Percentiles rank a stretch among this genome's conserved stretches.
Evolutionary conservation across 2,113 vertebrate species (phyloP).

Genomic region (Scytalopus superciliaris): DNA sequence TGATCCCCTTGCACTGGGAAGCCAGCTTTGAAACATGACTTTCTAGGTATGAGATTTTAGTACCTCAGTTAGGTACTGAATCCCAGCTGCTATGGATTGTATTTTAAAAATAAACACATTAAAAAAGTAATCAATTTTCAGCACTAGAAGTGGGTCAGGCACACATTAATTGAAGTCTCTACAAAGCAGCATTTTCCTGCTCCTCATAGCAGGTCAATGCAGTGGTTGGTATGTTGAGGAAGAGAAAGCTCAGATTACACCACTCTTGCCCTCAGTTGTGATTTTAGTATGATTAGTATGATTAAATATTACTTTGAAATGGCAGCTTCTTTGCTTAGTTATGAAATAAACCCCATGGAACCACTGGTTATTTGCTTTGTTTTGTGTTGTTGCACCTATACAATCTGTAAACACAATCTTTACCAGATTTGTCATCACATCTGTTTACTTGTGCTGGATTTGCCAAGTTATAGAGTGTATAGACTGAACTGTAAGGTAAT

Average conservation of each 20-base stretch:
- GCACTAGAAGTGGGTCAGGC: background rate
- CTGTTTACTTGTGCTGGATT: background rate
- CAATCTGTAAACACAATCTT: background rate
- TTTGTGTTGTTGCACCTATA: background rate
- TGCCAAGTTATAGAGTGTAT: background rate
- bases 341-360: background rate
- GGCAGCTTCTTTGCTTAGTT: background rate
- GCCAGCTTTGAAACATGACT: background rate
- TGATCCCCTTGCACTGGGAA: background rate
- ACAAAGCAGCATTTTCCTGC: background rate
- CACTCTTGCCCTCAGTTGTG: background rate
- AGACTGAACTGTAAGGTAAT: background rate
- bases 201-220: background rate
- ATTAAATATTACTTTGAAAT: background rate
- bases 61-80: background rate
- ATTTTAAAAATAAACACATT: background rate
- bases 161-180: background rate
- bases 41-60: background rate
- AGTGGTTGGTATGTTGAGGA: background rate
- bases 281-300: background rate
- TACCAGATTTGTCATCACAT: background rate
- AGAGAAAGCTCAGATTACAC: background rate
- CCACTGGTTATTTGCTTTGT: background rate
- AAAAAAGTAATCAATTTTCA: background rate
- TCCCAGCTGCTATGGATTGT: background rate